A percentile compares a stretch with the other conserved stretches of the same genome.
Conservation (phyloP, 2,113 vertebrate species). For the Elephas maximus region DNA sequence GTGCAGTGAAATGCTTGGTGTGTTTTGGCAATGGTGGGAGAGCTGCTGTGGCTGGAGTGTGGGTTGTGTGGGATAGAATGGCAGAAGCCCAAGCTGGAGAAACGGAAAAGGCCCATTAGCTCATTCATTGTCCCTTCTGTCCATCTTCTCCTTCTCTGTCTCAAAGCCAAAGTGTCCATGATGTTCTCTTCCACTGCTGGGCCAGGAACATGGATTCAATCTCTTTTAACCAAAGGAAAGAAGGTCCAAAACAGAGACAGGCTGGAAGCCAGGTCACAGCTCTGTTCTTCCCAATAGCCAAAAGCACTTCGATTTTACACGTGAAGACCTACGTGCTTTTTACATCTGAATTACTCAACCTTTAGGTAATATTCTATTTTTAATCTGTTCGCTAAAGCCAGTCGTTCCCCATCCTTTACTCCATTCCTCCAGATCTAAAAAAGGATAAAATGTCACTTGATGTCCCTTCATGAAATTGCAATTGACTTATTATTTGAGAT, state of each 20-base stretch:
- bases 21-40: neutral
- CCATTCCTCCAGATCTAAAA: constrained; percentile 68
- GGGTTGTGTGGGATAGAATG: constrained; percentile 75
- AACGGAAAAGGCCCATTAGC: constrained; percentile 82
- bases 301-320: constrained; percentile 43
- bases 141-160: constrained; percentile 77
- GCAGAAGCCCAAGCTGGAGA: constrained; percentile 69
- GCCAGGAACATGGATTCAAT: constrained; percentile 79
- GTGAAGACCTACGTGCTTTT: constrained; percentile 71
- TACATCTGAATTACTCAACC: constrained; percentile 60
- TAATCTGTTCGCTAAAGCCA: constrained; percentile 67
- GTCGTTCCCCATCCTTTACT: constrained; percentile 67
- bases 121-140: constrained; percentile 72
- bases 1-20: neutral
- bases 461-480: constrained; percentile 55
- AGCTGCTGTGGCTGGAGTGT: neutral
- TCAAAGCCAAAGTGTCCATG: constrained; percentile 72
- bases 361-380: constrained; percentile 82
- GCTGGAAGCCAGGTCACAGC: constrained; percentile 78
- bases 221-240: constrained; percentile 83
- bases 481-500: constrained; percentile 56
- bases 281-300: constrained; percentile 74
- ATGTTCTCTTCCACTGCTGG: constrained; percentile 83
- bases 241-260: constrained; percentile 75
- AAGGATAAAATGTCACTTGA: constrained; percentile 67